phyloP scores from a whole-genome alignment of 2,113 vertebrate species.

The Prietella phreatophila region DNA sequence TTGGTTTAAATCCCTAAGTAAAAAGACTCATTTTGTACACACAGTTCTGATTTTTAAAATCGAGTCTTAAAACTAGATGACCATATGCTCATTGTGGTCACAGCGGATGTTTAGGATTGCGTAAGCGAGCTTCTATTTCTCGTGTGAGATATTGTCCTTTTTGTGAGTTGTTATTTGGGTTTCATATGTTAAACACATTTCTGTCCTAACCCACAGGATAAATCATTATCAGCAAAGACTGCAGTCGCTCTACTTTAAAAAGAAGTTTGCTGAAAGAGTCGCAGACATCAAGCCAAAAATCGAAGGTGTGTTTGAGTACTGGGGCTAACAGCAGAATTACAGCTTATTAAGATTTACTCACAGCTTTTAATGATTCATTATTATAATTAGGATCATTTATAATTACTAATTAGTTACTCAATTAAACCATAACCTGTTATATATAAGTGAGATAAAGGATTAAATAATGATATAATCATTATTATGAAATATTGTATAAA shows the following conservation, averaged over 20 bases:
- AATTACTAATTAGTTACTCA: neutral
- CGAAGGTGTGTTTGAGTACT: slow-evolving; percentile 70
- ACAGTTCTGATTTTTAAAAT: neutral
- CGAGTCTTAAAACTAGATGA: neutral
- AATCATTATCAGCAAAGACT: slow-evolving; percentile 86
- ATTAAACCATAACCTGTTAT: neutral
- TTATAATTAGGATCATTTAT: neutral
- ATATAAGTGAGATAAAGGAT: neutral
- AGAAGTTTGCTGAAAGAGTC: slow-evolving; percentile 86
- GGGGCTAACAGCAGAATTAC: neutral
- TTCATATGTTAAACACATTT: neutral
- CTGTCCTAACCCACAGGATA: slow-evolving; percentile 69
- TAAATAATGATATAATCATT: neutral
- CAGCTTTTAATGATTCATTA: neutral
- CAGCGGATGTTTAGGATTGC: neutral
- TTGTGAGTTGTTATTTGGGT: neutral
- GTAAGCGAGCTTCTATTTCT: neutral
- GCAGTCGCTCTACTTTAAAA: slow-evolving; percentile 86
- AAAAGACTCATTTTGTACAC: neutral
- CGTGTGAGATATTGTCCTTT: neutral
- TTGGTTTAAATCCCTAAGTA: neutral
- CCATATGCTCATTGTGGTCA: neutral
- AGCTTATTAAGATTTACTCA: neutral
- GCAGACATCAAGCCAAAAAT: slow-evolving; percentile 86
- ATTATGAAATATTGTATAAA: neutral